Base-by-base conservation (phyloP, 2,797 vertebrate species). In the Karalla daura region DNA sequence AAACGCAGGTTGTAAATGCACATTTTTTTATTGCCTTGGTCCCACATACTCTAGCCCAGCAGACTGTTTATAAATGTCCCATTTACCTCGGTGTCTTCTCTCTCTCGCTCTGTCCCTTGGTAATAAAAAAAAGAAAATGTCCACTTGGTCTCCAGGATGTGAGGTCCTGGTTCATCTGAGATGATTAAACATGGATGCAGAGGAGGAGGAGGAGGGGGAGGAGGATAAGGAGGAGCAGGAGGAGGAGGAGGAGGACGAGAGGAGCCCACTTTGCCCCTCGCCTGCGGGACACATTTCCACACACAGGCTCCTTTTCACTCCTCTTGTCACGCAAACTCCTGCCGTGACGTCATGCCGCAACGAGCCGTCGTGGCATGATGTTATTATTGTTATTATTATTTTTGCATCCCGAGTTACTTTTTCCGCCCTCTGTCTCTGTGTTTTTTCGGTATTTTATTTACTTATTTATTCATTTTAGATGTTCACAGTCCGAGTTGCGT, bases 151-250 rank as follows among this genome's bases (percentile, higher is more conserved):
- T n/a, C n/a, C n/a, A 17, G 60, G n/a, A n/a, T 60, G 41, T 62
- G 43, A 69, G 39, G 60, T 56, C 81, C 73, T 79, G 70, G 81
- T 73, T 66, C 85, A 83, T 90, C 66, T 65, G 58, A 83, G 86
- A 60, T 86, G 88, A 91, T 93, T 86, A 91, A 92, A 88, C 80
- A 90, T 89, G 60, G 63, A 81, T 88, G 85, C 64, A 50, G 13
- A 82, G 61, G 61, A 59, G 78, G n/a, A n/a, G n/a, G n/a, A n/a
- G 70, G 63, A 80, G 67, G 63, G 66, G 68, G 70, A 63, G 71
- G 49, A 61, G 37, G 79, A 80, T 51, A 70, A 80, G 78, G 35
- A 86, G 80, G 37, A 70, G 65, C 85, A 87, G 83, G 79, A 76
- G 74, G 91, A 76, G 88, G 87, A 90, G 88, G 63, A 52, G n/a